A percentile compares a stretch with the other conserved stretches of the same genome.
These are phyloP conservation scores for Sinocyclocheilus grahami DNA, from an alignment of 2,113 vertebrate genomes.

Conservation along the genomic window DNA sequence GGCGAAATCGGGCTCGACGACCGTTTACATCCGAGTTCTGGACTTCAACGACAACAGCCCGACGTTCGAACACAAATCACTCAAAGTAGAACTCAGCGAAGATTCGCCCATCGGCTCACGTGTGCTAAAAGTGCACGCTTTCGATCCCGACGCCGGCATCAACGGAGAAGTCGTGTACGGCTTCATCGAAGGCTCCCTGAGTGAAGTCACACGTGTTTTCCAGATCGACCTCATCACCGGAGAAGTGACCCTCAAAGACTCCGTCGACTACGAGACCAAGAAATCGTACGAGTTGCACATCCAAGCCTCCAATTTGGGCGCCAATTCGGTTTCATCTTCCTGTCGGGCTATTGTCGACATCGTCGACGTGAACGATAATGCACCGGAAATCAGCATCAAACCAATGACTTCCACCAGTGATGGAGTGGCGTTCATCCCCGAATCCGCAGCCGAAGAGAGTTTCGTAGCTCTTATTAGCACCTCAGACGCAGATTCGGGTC, in stretches of 20 bases:
- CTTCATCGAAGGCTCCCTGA: slow-evolving; percentile 59
- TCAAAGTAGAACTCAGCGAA: slow-evolving; percentile 74
- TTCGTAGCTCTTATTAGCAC: slow-evolving; percentile 80
- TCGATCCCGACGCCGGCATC: slow-evolving; percentile 73
- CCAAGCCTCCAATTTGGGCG: slow-evolving; percentile 70
- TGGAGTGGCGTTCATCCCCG: slow-evolving; percentile 76
- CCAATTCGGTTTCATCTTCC: slow-evolving; percentile 64
- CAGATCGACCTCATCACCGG: slow-evolving; percentile 71
- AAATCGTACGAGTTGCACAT: slow-evolving; percentile 72
- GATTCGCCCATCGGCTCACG: slow-evolving; percentile 71
- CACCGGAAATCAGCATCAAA: slow-evolving; percentile 76
- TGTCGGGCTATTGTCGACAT: slow-evolving; percentile 73
- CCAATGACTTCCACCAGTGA: slow-evolving; percentile 77
- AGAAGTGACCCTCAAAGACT: slow-evolving; percentile 68
- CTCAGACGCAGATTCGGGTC: slow-evolving; percentile 77
- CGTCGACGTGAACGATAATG: slow-evolving; percentile 78
- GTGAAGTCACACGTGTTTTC: slow-evolving; percentile 67
- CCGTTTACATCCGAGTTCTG: slow-evolving; percentile 70
- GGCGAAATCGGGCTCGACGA: slow-evolving; percentile 64
- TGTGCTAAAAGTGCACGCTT: slow-evolving; percentile 73
- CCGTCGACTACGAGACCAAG: slow-evolving; percentile 73
- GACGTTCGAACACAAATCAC: slow-evolving; percentile 70
- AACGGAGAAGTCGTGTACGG: slow-evolving; percentile 76
- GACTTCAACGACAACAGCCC: slow-evolving; percentile 81
- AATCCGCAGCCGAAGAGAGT: slow-evolving; percentile 76